Conservation (phyloP, 64 coral and sea anemone species). For the Stichodactyla helianthus region DNA sequence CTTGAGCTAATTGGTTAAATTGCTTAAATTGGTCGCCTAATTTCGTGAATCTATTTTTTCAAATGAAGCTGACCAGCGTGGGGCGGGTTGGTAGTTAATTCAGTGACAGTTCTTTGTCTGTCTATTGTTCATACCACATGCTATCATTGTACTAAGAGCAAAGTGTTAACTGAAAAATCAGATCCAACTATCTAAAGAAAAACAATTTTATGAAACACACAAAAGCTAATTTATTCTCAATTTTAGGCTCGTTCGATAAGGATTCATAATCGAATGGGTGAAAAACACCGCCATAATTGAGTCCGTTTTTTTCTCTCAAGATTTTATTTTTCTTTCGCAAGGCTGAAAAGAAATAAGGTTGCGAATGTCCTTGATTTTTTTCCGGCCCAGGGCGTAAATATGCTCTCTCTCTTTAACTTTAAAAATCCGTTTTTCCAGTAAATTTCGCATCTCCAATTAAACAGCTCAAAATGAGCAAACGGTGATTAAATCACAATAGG, state of each 20-base stretch:
- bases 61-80: conserved; percentile 13
- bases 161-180: conserved; percentile 27
- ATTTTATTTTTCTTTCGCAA: neutral
- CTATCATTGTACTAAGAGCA: conserved; percentile 4
- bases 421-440: neutral
- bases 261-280: neutral
- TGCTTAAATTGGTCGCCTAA: conserved; percentile 8
- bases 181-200: neutral
- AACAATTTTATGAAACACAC: neutral
- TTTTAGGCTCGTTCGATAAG: neutral
- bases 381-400: neutral
- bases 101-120: neutral
- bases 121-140: conserved; percentile 19
- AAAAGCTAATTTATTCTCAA: neutral
- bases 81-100: conserved; percentile 26
- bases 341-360: neutral
- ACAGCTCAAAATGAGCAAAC: neutral
- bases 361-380: neutral
- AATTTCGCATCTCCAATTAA: neutral
- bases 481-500: conserved; percentile 12
- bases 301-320: neutral
- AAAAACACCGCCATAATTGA: neutral
- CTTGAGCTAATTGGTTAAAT: conserved; percentile 12
- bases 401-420: neutral
- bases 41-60: neutral